Conservation (phyloP, 2,113 vertebrate species). For the Cardinalis cardinalis region DNA sequence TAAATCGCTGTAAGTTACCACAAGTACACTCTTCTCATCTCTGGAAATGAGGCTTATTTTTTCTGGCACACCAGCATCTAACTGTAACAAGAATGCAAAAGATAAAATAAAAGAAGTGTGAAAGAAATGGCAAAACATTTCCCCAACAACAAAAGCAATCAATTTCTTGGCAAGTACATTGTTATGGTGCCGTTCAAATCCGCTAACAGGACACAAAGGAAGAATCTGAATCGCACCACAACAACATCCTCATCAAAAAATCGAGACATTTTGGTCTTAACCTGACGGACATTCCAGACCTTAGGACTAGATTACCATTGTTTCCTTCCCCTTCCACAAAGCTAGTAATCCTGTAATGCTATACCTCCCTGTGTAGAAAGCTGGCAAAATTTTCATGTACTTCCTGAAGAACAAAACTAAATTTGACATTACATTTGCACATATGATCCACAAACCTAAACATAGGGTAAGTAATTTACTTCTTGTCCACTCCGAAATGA, state of each 20-base stretch:
- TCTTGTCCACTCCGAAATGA: background rate
- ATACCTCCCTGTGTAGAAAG: background rate
- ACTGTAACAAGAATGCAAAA: constrained; percentile 77
- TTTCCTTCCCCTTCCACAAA: background rate
- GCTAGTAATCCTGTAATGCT: constrained; percentile 1
- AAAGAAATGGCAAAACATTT: constrained; percentile 60
- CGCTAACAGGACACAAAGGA: background rate
- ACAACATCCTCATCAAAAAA: background rate
- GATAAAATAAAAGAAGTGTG: constrained; percentile 38
- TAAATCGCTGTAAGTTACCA: constrained; percentile 98
- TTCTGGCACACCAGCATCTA: constrained; percentile 97
- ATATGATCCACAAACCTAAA: background rate
- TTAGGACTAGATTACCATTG: background rate
- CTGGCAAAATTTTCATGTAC: background rate
- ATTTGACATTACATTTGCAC: background rate
- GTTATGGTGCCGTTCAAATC: background rate
- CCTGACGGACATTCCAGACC: background rate
- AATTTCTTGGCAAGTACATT: background rate
- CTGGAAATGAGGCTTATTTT: constrained; percentile 98
- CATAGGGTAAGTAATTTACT: background rate
- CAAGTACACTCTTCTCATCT: constrained; percentile 97
- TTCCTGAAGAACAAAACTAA: background rate
- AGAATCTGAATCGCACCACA: background rate
- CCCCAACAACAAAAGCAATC: constrained; percentile 57
- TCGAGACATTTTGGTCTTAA: constrained; percentile 41